Base-by-base conservation (phyloP, 2,797 vertebrate genomes). In the Artibeus jamaicensis region DNA sequence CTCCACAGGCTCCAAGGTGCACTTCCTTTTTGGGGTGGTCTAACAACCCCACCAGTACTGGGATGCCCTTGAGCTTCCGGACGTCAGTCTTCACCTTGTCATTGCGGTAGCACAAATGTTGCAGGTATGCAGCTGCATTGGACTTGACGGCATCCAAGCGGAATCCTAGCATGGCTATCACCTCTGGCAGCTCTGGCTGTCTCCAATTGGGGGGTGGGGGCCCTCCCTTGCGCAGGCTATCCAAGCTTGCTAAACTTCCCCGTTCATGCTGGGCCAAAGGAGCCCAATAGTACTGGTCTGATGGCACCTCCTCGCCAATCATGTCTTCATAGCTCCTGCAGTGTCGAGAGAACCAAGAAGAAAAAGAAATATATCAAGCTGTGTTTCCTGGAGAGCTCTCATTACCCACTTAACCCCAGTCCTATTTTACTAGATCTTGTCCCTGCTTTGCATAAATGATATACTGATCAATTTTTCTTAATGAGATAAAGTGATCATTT, bases 141-240 rank as follows among this genome's bases (percentile, higher is more conserved):
- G 99, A 99, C 97, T 98, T 99, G 94, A 99, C 99, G 0, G 99
- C 99, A 7, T 99, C 99, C 97, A 99, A 97, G 1, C 99, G 99
- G 97, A 99, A 99, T 96, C 99, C 99, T 39, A 99, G 99, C 99
- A 99, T 99, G 93, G 99, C 99, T 0, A 99, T 99, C 94, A 99
- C 99, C 98, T 99, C 99, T 0, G 99, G 99, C 59, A 99, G 98
- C 97, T 99, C 99, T 0, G 99, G 99, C 85, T 99, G 99, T 74
- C 99, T 99, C 99, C 99, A 99, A 37, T 96, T 98, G 0, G 98
- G 92, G 0, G 99, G 98, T 0, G 98, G 98, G 0, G 99, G 98
- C 0, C 98, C 99, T 70, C 99, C 99, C 96, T 99, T 99, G 39
- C 99, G 98, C 95, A 99, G 99, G 98, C 99, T 99, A 98, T 99